Conservation (phyloP, 2,888 invertebrate genomes). For the Eilema caniola region DNA sequence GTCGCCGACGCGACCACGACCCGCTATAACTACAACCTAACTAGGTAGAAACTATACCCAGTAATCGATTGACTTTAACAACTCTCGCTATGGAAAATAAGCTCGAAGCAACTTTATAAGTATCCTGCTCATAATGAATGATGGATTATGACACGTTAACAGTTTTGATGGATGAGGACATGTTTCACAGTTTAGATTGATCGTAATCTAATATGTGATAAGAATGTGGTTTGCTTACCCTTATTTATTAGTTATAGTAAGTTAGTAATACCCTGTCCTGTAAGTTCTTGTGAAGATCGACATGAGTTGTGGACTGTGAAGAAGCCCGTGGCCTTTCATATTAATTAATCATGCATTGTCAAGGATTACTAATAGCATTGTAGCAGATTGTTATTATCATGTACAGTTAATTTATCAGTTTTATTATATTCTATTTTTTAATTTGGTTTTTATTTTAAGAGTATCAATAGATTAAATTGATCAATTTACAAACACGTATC, state of each 20-base stretch:
- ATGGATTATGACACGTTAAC: constrained; percentile 31
- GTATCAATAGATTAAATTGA: not conserved
- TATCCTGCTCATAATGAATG: constrained; percentile 34
- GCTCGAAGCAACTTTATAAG: constrained; percentile 26
- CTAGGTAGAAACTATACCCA: constrained; percentile 22
- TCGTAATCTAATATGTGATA: constrained; percentile 26
- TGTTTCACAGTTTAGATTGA: constrained; percentile 39
- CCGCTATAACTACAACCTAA: constrained; percentile 51
- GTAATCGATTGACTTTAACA: constrained; percentile 44
- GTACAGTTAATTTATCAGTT: not conserved
- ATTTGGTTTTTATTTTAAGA: too few species aligned
- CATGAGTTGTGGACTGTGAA: constrained; percentile 3
- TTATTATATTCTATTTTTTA: not conserved
- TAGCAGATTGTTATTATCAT: constrained; percentile 7
- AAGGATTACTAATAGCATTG: too few species aligned
- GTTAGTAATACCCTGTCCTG: constrained; percentile 13
- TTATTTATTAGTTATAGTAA: constrained; percentile 23
- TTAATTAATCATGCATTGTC: constrained; percentile 6
- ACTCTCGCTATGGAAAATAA: constrained; percentile 37
- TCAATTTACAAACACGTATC: not conserved
- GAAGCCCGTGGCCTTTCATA: constrained; percentile 8
- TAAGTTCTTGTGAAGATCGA: constrained; percentile 28
- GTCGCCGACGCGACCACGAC: constrained; percentile 49
- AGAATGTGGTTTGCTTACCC: constrained; percentile 19
- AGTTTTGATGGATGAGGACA: constrained; percentile 36